phyloP scores from a whole-genome alignment of 2,113 vertebrate genomes.

The Aplodontia rufa region DNA sequence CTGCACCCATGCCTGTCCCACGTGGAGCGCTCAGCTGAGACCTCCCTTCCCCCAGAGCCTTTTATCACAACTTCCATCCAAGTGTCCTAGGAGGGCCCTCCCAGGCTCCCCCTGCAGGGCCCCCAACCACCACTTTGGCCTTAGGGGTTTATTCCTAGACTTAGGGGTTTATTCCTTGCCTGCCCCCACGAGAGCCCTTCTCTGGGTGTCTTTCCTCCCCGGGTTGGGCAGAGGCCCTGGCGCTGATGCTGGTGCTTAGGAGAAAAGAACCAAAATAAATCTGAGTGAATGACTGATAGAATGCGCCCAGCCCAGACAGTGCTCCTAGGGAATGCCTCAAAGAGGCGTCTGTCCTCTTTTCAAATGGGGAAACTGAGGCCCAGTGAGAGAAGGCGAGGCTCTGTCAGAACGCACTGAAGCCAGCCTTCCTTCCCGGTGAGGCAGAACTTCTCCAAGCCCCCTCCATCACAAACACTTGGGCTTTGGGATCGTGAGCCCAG shows the following conservation, averaged over 20 bases:
- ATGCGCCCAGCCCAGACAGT: not conserved
- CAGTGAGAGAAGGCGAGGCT: not conserved
- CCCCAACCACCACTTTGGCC: no score
- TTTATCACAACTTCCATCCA: not conserved
- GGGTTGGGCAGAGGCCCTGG: not conserved
- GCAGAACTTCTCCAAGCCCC: not conserved
- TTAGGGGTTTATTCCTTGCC: no score
- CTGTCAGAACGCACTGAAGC: no score
- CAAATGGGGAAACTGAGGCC: not conserved
- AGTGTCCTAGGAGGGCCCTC: not conserved
- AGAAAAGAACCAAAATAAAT: no score
- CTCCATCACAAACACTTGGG: rapidly evolving
- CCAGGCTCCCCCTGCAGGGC: rapidly evolving
- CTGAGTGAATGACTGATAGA: not conserved
- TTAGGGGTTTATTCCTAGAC: no score
- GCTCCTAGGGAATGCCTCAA: not conserved
- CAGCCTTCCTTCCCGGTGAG: not conserved
- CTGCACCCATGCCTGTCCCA: not conserved
- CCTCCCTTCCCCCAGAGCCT: not conserved
- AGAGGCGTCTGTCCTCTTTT: not conserved
- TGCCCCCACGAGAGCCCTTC: not conserved
- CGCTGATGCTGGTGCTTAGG: not conserved
- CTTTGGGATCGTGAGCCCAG: not conserved
- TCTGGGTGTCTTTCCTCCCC: not conserved
- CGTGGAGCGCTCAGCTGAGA: not conserved